Base-by-base conservation (phyloP, 2,888 invertebrate species). In the Formica aserva region DNA sequence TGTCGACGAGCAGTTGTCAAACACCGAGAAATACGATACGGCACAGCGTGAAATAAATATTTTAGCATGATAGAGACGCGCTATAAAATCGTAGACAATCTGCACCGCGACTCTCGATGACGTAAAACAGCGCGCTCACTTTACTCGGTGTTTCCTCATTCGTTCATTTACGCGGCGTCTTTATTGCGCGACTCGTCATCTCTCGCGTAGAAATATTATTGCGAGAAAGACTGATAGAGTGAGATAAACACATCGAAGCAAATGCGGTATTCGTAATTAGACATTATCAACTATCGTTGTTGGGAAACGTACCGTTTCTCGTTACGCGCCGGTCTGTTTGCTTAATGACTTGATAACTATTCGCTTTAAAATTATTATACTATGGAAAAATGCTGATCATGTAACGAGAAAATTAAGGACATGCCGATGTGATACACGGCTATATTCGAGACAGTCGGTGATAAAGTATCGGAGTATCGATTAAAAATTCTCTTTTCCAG, bases 401-500 rank as follows among this genome's bases (percentile, higher is more conserved):
- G 45, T 71, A 78, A 78, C 71, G 3, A 71, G 60, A 71, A 80
- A 80, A 78, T 78, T 66, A 71, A 63, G 84, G 82, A 81, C 75
- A 13, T 32, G 32, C 18, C 74, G 57, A 65, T 76, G 48, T 41
- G 38, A 57, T 62, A 26, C 67, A 80, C 75, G 41, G 48, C 32
- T 32, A 63, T 76, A 45, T 69, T 76, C 74, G 62, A 38, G 38
- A 77, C 9, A 52, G 71, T 75, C 77, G 81, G 78, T 78, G 84
- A 85, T 74, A 75, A 83, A 88, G 71, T 52, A n/a, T 2, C 52
- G 18, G 69, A 86, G 82, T 65, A 76, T 84, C 74, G 41, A 75
- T 35, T 74, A 22, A 66, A 83, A 62, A 87, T 84, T 82, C 63
- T 41, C 4, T 55, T 62, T 80, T 55, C 62, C 66, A 76, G 38